These are phyloP conservation scores for Myiozetetes cayanensis DNA, from an alignment of 2,113 vertebrate genomes.

Conservation along the genomic window DNA sequence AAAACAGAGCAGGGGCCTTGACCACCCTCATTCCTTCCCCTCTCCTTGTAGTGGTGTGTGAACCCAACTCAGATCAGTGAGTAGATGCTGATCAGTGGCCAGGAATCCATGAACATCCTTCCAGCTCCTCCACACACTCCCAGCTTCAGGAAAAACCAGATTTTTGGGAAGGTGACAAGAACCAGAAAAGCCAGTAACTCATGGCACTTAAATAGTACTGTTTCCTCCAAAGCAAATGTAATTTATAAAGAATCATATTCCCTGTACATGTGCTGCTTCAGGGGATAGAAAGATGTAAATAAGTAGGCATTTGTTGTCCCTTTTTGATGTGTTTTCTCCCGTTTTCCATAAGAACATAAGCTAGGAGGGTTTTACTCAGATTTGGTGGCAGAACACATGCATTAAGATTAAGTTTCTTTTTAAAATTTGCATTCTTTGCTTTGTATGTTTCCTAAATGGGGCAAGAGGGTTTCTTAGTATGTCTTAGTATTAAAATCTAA, in stretches of 20 bases:
- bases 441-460: conserved; percentile 72
- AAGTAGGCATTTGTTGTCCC: conserved; percentile 38
- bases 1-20: background rate
- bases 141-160: background rate
- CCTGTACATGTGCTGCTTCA: background rate
- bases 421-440: conserved; percentile 72
- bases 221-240: background rate
- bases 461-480: conserved; percentile 72
- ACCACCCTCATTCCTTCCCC: background rate
- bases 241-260: background rate
- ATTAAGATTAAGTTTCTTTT: conserved; percentile 71
- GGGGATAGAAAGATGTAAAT: conserved; percentile 48
- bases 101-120: accelerated
- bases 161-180: background rate
- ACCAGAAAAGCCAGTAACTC: background rate
- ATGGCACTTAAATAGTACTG: background rate
- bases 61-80: accelerated
- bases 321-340: conserved; percentile 18
- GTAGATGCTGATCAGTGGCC: background rate
- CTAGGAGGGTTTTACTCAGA: conserved; percentile 69
- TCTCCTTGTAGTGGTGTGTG: background rate
- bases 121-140: background rate
- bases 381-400: conserved; percentile 65
- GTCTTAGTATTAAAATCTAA: conserved; percentile 72
- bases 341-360: conserved; percentile 68